Evolutionary conservation across 2,888 invertebrate genomes (phyloP), one percentile per base, ranked within the genome.

Genomic region (Andrena fulva): DNA sequence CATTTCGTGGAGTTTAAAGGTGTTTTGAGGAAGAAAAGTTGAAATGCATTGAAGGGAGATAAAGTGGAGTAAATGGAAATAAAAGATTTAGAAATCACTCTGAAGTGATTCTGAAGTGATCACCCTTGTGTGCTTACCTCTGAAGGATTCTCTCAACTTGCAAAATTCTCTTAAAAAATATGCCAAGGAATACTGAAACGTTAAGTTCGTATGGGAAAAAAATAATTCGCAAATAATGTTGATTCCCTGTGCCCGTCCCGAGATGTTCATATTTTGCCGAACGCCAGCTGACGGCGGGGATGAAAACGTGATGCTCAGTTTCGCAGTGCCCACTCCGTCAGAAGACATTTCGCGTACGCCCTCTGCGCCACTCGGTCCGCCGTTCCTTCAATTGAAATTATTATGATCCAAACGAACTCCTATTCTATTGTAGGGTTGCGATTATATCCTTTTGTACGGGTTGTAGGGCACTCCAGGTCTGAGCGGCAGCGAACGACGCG

Each of bases 401-500:
- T 94, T 93, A 93, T 91, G 93, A 94, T 93, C 93, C 93, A 93
- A 94, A 94, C 92, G 93, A 94, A 93, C 93, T 93, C 33, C 92
- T 91, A 92, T 92, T 93, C 93, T 92, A 93, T 93, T 93, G 94
- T 93, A 89, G 92, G 90, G 92, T 91, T 91, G 92, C 93, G 94
- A 94, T 94, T 94, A 93, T 94, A 92, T 93, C 92, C 93, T 94
- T 90, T 93, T 93, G 93, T 93, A 90, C 88, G 89, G 56, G 81
- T 87, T 93, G 90, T 92, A 93, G 93, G 90, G 93, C 90, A 90
- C 94, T 93, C 89, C 89, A 92, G 89, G 87, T 84, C 84, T 86
- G 87, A 89, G 86, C 89, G 80, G 83, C 81, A 81, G 86, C 84
- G 81, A 90, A 89, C 92, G 87, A 88, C 91, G 42, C 42, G 91